Evolutionary conservation across 2,888 invertebrate genomes (phyloP), one percentile per base, ranked within the genome.

Genomic region (Lissocephala sabroskyi): DNA sequence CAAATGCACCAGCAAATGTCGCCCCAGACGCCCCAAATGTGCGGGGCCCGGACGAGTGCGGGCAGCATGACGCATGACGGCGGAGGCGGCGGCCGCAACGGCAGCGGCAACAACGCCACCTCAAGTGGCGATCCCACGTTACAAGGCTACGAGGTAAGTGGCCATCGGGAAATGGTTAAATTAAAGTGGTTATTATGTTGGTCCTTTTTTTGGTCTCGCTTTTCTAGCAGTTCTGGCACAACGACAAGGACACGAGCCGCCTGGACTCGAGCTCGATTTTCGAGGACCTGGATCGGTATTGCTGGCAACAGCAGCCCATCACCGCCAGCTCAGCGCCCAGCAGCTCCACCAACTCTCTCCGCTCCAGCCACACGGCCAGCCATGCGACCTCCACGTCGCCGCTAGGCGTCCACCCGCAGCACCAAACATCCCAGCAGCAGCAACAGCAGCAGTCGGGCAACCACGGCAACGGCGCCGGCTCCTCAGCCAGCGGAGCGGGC

Each of bases 241-340:
- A 82, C 32, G 84, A 85, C 49, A 92, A 93, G 81, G 77, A 71
- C 41, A 92, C 89, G 62, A 91, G 90, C 59, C 88, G 90, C 59
- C 85, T 91, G 60, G 91, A 92, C 79, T 89, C 89, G 40, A 90
- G 90, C 73, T 73, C 71, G 1, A 91, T 94, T 78, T 86, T 94
- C 73, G 94, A 94, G 83, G 94, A 94, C 85, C 88, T 94, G 71
- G 93, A 93, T 85, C 93, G 93, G 82, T 93, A 91, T 82, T 93
- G 92, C 80, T 93, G 93, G 93, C 89, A 87, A 59, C 89, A 90
- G 79, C 90, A 91, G 64, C 68, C 77, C 17, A 88, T 87, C 57
- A 52, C 63, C 3, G 61, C 62, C 44, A 58, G 78, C 47, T 39
- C 61, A 19, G 35, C 74, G 41, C 41, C 66, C 29, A 59, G 53